Evolutionary conservation across 2,113 vertebrate genomes (phyloP), one percentile per base, ranked within the genome.

Genomic region (Tyrannus savana): DNA sequence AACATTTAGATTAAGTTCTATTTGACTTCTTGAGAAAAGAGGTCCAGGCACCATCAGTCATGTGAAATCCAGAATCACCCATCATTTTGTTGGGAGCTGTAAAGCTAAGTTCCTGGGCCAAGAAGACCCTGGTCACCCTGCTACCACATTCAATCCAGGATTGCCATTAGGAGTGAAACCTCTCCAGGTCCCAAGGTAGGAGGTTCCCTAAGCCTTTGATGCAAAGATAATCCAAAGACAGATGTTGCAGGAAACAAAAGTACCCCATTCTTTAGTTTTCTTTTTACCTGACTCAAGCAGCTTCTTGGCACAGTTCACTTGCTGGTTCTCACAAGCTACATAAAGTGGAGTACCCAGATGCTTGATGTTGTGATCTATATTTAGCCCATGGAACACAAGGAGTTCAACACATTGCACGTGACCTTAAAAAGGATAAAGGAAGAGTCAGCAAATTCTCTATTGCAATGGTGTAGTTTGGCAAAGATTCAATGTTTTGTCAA

Each of bases 271-370:
- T 31, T 55, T 46, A 27, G 12, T 63, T 95, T 89, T 33, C 18
- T 55, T 90, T 93, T 97, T 97, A 99, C 99, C 99, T 73, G 98
- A 98, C n/a, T 98, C 97, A 42, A 99, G 98, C 49, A 99, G 98
- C 81, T 97, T 99, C 97, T 69, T 98, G 72, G 93, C 98, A 71
- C 98, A 98, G 46, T 80, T 95, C 50, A 98, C 72, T 46, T 98
- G 98, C 91, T 97, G 97, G 73, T 98, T 98, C 88, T 98, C 97
- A 97, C 99, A 99, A 35, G 99, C 99, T 7, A 97, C 79, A 25
- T 98, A 98, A 5, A 99, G 98, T 0, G 99, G 98, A n/a, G 98
- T 98, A 33, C 99, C 99, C 67, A 98, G 92, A 44, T 98, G 96
- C 39, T 93, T 95, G 66, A 98, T 91, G 50, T 95, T 86, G 84